Conservation (phyloP, 1,140 invertebrate genomes). For the Druon quercuslanigerum region DNA sequence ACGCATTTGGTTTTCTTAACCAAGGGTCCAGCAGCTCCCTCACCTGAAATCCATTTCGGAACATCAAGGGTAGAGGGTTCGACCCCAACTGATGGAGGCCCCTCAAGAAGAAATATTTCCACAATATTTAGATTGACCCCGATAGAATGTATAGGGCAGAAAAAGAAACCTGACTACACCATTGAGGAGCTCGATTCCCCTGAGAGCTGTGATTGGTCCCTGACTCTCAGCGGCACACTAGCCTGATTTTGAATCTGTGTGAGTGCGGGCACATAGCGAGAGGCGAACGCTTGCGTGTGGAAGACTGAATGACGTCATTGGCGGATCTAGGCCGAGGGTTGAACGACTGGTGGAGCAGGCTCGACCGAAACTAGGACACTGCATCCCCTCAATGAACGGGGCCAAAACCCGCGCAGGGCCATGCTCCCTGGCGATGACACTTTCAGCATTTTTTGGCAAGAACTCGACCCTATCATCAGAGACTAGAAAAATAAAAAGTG, state of each 20-base stretch:
- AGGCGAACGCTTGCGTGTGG: slow-evolving; percentile 48
- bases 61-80: too few relatives aligned
- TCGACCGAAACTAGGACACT: slow-evolving; percentile 65
- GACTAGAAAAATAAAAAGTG: neutral
- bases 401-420: slow-evolving; percentile 45
- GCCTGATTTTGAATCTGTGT: neutral
- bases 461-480: neutral
- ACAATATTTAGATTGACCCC: slow-evolving; percentile 19
- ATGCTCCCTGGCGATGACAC: neutral
- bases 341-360: slow-evolving; percentile 70
- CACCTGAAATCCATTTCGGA: too few relatives aligned
- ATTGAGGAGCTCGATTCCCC: slow-evolving; percentile 9
- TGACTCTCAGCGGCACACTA: neutral
- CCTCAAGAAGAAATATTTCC: neutral
- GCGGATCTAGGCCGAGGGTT: slow-evolving; percentile 72
- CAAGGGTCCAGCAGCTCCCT: too few relatives aligned
- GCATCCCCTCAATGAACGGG: slow-evolving; percentile 70
- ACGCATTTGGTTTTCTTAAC: too few relatives aligned
- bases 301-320: slow-evolving; percentile 66
- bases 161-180: neutral
- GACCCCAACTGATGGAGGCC: too few relatives aligned
- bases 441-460: slow-evolving; percentile 1
- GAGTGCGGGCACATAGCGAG: slow-evolving; percentile 40
- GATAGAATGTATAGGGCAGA: neutral
- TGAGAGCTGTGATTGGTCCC: slow-evolving; percentile 9